phyloP scores from a whole-genome alignment of 2,113 vertebrate genomes.

The Bubo scandiacus region DNA sequence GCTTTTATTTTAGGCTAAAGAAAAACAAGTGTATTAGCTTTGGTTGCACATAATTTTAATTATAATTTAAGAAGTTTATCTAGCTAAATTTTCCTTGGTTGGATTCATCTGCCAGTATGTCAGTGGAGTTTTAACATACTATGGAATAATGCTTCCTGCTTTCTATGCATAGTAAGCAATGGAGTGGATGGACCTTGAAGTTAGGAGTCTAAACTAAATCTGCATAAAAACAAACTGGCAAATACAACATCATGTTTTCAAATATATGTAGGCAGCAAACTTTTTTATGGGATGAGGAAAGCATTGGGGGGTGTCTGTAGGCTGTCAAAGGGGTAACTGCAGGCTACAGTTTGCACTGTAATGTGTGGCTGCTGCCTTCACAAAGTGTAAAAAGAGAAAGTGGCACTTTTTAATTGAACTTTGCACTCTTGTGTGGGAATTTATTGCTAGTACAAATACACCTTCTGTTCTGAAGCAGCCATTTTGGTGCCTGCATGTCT shows the following conservation, averaged over 20 bases:
- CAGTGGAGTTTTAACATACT: not conserved
- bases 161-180: not conserved
- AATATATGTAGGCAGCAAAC: not conserved
- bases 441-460: not conserved
- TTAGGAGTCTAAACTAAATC: not conserved
- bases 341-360: accelerated
- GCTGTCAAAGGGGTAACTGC: not conserved
- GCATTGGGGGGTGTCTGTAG: accelerated
- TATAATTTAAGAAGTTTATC: not conserved
- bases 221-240: not conserved
- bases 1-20: not conserved
- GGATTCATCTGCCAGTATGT: not conserved
- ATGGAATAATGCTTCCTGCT: not conserved
- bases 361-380: not conserved
- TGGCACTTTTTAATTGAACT: not conserved
- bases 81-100: not conserved
- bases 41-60: not conserved
- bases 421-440: not conserved
- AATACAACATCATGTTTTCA: not conserved
- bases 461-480: not conserved
- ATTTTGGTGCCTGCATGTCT: not conserved
- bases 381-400: not conserved
- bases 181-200: not conserved
- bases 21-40: not conserved
- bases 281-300: not conserved